These are phyloP conservation scores for Goniozus legneri DNA, from an alignment of 1,140 invertebrate genomes.

Conservation along the genomic window DNA sequence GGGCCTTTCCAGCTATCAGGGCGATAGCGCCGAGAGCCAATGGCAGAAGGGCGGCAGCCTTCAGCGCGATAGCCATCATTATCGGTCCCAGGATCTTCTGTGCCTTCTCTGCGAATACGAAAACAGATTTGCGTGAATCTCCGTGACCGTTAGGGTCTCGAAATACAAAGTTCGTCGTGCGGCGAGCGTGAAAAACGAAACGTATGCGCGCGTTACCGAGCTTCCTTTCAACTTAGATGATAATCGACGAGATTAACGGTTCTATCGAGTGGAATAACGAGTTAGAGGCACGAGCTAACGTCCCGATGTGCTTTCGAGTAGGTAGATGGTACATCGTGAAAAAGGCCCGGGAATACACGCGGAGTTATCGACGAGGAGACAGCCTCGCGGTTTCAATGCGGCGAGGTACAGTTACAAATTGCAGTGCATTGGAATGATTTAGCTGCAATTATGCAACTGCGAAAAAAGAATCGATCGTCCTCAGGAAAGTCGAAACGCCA, in stretches of 20 bases:
- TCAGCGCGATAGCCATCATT: conserved; percentile 69
- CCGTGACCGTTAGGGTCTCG: not conserved
- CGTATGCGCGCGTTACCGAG: not conserved
- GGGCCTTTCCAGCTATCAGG: conserved; percentile 78
- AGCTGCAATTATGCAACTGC: too few species aligned
- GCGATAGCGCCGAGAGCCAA: conserved; percentile 75
- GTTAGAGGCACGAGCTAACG: not conserved
- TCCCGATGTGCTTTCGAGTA: not conserved
- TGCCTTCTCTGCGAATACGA: conserved; percentile 60
- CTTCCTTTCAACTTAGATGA: not conserved
- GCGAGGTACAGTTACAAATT: too few species aligned
- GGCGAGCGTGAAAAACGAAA: not conserved
- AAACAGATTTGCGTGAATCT: not conserved
- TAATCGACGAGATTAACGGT: not conserved
- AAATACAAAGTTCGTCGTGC: not conserved
- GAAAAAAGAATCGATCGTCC: too few species aligned
- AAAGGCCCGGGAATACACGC: too few species aligned
- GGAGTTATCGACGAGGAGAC: too few species aligned
- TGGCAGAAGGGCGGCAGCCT: conserved; percentile 73
- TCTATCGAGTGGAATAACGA: not conserved
- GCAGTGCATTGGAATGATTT: too few species aligned
- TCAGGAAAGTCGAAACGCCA: too few species aligned
- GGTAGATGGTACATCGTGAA: too few species aligned
- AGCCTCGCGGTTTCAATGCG: too few species aligned
- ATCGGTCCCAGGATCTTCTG: conserved; percentile 74